Base-by-base conservation (phyloP, 2,113 vertebrate genomes). In the Pomatorhinus ruficollis region DNA sequence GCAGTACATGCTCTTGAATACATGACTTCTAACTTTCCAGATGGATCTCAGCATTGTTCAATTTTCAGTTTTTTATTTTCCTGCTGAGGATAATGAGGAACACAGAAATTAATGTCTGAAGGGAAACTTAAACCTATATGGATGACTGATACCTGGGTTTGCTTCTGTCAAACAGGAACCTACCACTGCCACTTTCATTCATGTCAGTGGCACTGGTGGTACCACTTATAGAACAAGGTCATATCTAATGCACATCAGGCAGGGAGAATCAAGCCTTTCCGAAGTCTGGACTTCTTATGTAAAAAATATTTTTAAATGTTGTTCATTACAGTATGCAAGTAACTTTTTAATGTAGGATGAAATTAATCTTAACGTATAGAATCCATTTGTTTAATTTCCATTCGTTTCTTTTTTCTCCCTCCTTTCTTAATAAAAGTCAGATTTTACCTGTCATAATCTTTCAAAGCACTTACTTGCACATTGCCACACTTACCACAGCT, bases 371-470 rank as follows among this genome's bases (percentile, higher is more conserved):
- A 64, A 57, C 2, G 1, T 72, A 72, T 28, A 79, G n/a, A 94
- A 92, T 52, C n/a, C 39, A 56, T 39, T 64, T 30, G 53, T 74
- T 96, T 45, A 8, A 25, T 85, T 93, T 95, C 15, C 35, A 40
- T 93, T 88, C 61, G 37, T n/a, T 74, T 54, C 17, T 27, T 84
- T 94, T 77, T 56, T 68, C 6, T 15, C 17, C 12, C 11, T 5
- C 5, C 6, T 81, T 75, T 90, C 64, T 87, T 95, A 96, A 95
- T 81, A 39, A 57, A 95, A 95, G 53, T 95, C 93, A 97, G 85
- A 96, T 92, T 96, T 76, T 92, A 21, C 88, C 93, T 83, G 70
- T 88, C 88, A 74, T 79, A 68, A 76, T 79, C 89, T 66, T 97
- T 59, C 82, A 96, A 90, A 87, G 31, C 40, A 82, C n/a, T 84